Conservation (phyloP, 2,797 vertebrate species). For the Melanotaenia parkinsoni region DNA sequence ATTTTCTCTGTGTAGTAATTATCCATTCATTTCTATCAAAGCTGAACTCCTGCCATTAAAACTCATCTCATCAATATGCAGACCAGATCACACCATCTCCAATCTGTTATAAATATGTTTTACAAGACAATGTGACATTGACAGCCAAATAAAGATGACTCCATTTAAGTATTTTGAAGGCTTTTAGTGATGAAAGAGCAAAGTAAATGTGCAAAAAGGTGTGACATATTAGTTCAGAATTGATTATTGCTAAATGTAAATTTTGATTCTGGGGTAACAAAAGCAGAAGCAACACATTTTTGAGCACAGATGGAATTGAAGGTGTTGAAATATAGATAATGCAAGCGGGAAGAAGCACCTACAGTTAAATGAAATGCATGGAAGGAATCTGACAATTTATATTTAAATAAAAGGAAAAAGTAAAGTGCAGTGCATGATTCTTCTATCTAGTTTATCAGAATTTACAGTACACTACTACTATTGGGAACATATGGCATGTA, state of each 20-base stretch:
- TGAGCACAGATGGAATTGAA: background rate
- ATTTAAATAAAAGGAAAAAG: background rate
- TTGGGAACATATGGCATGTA: background rate
- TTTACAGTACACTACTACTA: background rate
- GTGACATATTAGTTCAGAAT: background rate
- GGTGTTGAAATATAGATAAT: background rate
- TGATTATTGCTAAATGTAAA: background rate
- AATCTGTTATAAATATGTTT: background rate
- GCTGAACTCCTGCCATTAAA: slow-evolving; percentile 1
- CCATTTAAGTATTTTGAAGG: background rate
- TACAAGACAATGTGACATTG: background rate
- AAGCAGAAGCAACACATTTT: background rate
- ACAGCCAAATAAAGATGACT: background rate
- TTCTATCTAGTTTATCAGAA: background rate
- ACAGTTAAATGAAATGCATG: background rate
- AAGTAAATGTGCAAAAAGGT: background rate
- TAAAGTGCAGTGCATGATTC: background rate
- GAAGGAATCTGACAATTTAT: background rate
- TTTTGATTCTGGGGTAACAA: background rate
- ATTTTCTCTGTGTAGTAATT: background rate
- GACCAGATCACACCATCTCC: background rate
- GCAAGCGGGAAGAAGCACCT: background rate
- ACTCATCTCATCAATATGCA: background rate
- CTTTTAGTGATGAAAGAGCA: background rate
- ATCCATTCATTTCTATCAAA: background rate